Percentiles rank a stretch among this genome's conserved stretches.
Conservation (phyloP, 2,888 invertebrate species). For the Hartigia nigra region DNA sequence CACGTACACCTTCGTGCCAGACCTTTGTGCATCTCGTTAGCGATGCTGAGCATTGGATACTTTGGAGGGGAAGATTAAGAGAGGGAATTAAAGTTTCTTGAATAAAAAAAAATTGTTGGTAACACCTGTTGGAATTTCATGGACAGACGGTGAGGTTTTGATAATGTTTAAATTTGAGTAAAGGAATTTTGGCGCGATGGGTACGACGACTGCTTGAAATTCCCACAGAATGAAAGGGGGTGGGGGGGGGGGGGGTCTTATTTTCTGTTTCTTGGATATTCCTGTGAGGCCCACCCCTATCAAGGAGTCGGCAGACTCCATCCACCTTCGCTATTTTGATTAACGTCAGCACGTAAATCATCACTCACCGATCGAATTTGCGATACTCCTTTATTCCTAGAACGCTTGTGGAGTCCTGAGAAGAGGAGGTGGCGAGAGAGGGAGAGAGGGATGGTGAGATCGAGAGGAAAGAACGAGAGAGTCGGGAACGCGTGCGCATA, state of each 20-base stretch:
- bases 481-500: constrained; percentile 1
- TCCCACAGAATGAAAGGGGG: neutral
- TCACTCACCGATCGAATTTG: constrained; percentile 50
- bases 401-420: constrained; percentile 35
- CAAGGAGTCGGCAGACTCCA: neutral
- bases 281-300: neutral
- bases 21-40: constrained; percentile 3
- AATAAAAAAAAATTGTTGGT: neutral
- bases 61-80: neutral
- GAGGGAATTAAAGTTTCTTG: neutral
- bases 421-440: neutral
- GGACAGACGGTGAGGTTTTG: neutral
- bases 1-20: neutral
- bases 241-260: neutral
- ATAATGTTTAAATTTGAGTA: neutral
- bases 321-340: constrained; percentile 3
- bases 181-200: neutral
- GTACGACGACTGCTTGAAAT: neutral
- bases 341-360: constrained; percentile 40
- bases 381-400: constrained; percentile 53
- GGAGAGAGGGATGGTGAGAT: constrained; percentile 3
- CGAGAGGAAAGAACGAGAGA: constrained; percentile 3
- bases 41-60: neutral
- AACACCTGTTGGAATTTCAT: neutral
- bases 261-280: neutral